A percentile compares a stretch with the other conserved stretches of the same genome.
phyloP scores from a whole-genome alignment of 2,888 invertebrate genomes.

The Amitus sp. region DNA sequence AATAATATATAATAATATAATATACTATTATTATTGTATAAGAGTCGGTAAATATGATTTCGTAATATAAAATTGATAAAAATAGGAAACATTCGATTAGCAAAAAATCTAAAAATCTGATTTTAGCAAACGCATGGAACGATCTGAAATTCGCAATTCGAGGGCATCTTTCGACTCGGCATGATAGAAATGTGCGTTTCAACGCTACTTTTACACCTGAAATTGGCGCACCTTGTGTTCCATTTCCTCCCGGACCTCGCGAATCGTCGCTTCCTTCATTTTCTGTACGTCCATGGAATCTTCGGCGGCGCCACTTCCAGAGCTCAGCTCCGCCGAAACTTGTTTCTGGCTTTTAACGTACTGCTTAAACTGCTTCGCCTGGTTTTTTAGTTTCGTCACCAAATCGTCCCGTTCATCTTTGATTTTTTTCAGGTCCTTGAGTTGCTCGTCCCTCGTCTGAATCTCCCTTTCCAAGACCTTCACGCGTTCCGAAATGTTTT shows the following conservation, averaged over 20 bases:
- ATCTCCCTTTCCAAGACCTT: conserved; percentile 54
- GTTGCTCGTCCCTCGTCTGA: conserved; percentile 49
- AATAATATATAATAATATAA: too few species aligned
- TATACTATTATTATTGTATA: too few species aligned
- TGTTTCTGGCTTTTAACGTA: conserved; percentile 71
- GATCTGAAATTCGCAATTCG: too few species aligned
- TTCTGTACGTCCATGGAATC: conserved; percentile 64
- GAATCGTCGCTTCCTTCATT: conserved; percentile 66
- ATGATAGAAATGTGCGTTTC: too few species aligned
- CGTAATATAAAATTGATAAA: not conserved
- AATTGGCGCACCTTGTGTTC: conserved; percentile 70
- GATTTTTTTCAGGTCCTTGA: conserved; percentile 54
- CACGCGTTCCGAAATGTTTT: conserved; percentile 41
- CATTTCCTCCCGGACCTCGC: conserved; percentile 75
- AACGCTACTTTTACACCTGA: too few species aligned
- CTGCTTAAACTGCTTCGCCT: conserved; percentile 74
- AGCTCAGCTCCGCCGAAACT: conserved; percentile 55
- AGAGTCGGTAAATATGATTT: too few species aligned
- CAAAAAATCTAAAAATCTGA: not conserved
- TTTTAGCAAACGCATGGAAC: too few species aligned
- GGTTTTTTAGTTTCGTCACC: conserved; percentile 71
- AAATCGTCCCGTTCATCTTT: conserved; percentile 71
- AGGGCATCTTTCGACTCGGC: too few species aligned
- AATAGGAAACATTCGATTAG: not conserved
- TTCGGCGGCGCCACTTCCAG: conserved; percentile 48